Percentiles rank a stretch among this genome's conserved stretches.
phyloP scores from a whole-genome alignment of 2,888 invertebrate genomes.

The Noctua pronuba region DNA sequence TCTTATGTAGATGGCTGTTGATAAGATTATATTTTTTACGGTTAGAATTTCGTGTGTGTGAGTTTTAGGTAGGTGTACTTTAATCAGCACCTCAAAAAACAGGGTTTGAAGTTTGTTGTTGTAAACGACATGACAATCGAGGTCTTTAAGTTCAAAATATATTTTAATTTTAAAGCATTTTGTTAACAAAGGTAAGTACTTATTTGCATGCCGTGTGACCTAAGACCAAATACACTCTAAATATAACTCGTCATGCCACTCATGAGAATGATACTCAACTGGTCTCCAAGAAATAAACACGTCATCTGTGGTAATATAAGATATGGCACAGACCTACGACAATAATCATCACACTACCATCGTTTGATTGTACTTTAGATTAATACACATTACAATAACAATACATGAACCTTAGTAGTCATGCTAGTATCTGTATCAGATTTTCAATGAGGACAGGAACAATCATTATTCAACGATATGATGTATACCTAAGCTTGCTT shows the following conservation, averaged over 20 bases:
- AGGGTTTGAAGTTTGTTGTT: conserved; percentile 1
- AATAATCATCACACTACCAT: conserved; percentile 4
- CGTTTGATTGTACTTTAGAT: background rate
- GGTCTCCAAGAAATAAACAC: background rate
- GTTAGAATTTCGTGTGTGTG: background rate
- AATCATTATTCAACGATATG: background rate
- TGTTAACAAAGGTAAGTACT: background rate
- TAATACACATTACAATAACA: background rate
- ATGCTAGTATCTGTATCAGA: background rate
- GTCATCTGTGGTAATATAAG: conserved; percentile 6
- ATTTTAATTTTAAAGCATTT: background rate
- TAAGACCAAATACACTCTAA: conserved; percentile 1
- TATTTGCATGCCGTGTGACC: background rate
- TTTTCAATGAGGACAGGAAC: background rate
- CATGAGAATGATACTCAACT: background rate
- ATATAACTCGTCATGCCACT: conserved; percentile 11
- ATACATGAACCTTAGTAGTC: background rate
- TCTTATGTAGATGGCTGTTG: conserved; percentile 7
- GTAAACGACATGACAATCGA: conserved; percentile 13
- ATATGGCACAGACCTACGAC: background rate
- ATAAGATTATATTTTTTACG: conserved; percentile 20
- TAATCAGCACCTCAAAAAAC: background rate
- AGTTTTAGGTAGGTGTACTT: background rate
- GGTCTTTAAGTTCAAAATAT: conserved; percentile 6
- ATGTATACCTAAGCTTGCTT: background rate